Percentiles rank a stretch among this genome's conserved stretches.
Conservation (phyloP, 2,113 vertebrate species). For the Fukomys damarensis region DNA sequence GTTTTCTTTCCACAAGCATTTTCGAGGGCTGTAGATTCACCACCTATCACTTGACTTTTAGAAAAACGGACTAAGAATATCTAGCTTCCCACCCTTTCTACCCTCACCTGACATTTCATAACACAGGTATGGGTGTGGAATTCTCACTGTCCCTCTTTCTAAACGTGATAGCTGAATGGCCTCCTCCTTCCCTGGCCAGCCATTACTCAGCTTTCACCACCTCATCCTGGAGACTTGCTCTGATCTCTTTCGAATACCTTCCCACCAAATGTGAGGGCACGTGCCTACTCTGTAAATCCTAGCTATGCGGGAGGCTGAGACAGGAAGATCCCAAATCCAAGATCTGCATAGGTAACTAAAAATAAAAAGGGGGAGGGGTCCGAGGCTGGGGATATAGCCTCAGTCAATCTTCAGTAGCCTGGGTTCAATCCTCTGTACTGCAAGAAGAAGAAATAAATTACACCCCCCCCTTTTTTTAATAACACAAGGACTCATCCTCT, state of each 20-base stretch:
- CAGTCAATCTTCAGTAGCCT: too few species aligned
- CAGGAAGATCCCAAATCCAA: neutral
- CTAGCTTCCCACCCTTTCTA: neutral
- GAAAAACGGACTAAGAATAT: neutral
- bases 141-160: neutral
- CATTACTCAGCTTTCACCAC: neutral
- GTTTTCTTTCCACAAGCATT: neutral
- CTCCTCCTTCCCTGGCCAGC: neutral
- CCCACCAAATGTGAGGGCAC: neutral
- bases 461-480: neutral
- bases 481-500: neutral
- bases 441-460: neutral
- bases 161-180: neutral
- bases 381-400: neutral
- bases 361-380: neutral
- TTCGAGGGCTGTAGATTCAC: neutral
- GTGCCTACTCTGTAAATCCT: neutral
- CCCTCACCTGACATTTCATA: neutral
- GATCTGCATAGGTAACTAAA: neutral
- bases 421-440: neutral
- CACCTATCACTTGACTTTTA: slow-evolving; percentile 14
- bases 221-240: neutral
- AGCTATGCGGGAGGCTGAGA: neutral
- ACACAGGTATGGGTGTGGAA: neutral
- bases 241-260: neutral